Base-by-base conservation (phyloP, 2,888 invertebrate species). In the Leptinotarsa peninsularis region DNA sequence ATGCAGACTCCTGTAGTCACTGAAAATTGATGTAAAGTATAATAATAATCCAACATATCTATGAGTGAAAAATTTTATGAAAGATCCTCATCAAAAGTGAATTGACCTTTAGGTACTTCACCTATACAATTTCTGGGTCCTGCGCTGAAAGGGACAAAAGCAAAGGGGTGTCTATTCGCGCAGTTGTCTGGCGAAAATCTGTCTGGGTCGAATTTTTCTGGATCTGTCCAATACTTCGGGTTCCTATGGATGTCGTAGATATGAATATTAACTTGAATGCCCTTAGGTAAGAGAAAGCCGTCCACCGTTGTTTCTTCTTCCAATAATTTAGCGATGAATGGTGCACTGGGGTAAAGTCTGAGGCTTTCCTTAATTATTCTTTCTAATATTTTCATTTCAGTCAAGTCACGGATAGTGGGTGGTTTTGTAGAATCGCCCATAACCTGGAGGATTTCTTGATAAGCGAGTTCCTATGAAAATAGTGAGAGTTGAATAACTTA, bases 51-150 rank as follows among this genome's bases (percentile, higher is more conserved):
- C 33, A 33, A 33, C 7, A 33, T 33, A 33, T 33, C 33, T 33
- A 33, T 33, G 10, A 33, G 10, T 33, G 33, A 33, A 33, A 33
- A 33, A 27, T 27, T 27, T 27, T 4, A 27, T 27, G 4, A 27
- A 27, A 27, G 27, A 27, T 27, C 0, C 4, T 5, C 5, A 27
- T 50, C 1, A 13, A 14, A 2, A 17, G 14, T 0, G 50, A 17
- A 50, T 14, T 17, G 13, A 2, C 14, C 4, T 58, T 21, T 27
- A 27, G 3, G 3, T 7, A 18, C 49, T 75, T 60, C 88, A 92
- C 93, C 93, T 79, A 93, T 93, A 81, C 93, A 93, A 85, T 93
- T 93, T 27, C 93, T 89, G 0, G 91, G 91, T 3, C 93, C 93
- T 0, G 92, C 93, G 83, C 93, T 93, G 78, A 93, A 93, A 0